phyloP scores from a whole-genome alignment of 1,140 invertebrate species.

The Cyphomyrmex costatus region DNA sequence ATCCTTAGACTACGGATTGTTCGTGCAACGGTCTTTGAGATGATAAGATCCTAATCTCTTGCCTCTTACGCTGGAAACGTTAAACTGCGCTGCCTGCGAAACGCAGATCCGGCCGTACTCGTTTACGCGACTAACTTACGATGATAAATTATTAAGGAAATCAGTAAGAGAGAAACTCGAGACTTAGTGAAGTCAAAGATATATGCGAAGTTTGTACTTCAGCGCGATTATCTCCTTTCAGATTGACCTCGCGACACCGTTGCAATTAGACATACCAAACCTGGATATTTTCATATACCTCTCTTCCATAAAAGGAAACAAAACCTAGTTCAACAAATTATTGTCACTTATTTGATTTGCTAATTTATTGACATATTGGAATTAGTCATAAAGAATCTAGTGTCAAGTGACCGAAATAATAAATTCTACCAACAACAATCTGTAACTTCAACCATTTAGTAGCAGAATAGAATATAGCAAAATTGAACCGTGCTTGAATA shows the following conservation, averaged over 20 bases:
- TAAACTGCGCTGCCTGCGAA: conserved; percentile 16
- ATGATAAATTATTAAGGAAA: conserved; percentile 60
- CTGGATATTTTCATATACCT: neutral
- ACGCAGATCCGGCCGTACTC: conserved; percentile 28
- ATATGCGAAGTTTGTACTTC: conserved; percentile 43
- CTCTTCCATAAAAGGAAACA: neutral
- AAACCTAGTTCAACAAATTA: neutral
- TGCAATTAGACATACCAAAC: conserved; percentile 14
- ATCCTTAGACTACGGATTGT: neutral
- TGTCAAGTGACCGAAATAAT: neutral
- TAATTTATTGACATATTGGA: neutral
- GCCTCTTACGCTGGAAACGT: neutral
- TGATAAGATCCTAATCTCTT: conserved; percentile 45
- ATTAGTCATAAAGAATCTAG: neutral
- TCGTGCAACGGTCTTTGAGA: neutral
- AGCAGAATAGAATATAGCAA: neutral
- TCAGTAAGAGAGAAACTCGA: conserved; percentile 46
- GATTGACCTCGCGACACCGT: conserved; percentile 23
- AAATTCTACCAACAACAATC: neutral
- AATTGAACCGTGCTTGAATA: neutral
- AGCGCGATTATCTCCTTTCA: conserved; percentile 39
- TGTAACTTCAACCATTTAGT: neutral
- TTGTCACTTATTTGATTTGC: neutral
- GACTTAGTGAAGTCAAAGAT: conserved; percentile 40
- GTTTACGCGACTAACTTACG: conserved; percentile 46